These are phyloP conservation scores for Dicaeum eximium DNA, from an alignment of 2,113 vertebrate species.

Conservation along the genomic window DNA sequence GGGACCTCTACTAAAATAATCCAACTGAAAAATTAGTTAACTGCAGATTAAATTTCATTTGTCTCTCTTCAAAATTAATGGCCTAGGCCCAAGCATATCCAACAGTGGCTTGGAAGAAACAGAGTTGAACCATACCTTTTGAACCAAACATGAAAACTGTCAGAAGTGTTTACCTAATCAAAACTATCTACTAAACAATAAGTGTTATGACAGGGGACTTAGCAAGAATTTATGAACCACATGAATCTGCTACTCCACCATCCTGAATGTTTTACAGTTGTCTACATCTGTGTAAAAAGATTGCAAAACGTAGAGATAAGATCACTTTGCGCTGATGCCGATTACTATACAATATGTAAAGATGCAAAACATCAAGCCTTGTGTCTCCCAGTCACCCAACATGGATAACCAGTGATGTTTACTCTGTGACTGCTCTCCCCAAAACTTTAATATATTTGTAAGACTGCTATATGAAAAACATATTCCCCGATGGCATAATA, in stretches of 20 bases:
- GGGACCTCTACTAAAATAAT: background rate
- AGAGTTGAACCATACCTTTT: background rate
- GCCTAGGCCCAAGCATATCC: background rate
- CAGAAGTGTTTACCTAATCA: background rate
- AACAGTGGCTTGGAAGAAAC: background rate
- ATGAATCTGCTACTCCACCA: background rate
- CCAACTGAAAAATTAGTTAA: background rate
- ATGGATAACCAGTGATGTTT: background rate
- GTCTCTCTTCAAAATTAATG: background rate
- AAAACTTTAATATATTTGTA: constrained; percentile 28
- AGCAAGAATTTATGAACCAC: background rate
- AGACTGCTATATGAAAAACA: constrained; percentile 67
- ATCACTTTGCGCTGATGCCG: background rate
- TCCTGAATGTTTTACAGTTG: background rate
- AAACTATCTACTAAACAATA: background rate
- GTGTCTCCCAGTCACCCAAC: background rate
- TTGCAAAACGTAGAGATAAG: background rate
- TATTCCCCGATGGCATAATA: constrained; percentile 54
- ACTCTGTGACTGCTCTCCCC: background rate
- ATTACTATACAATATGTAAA: background rate
- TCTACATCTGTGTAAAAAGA: background rate
- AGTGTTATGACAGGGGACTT: background rate
- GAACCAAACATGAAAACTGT: background rate
- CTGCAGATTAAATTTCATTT: background rate
- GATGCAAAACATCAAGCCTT: background rate